Evolutionary conservation across 2,888 invertebrate species (phyloP).

Genomic region (Nephrotoma appendiculata): DNA sequence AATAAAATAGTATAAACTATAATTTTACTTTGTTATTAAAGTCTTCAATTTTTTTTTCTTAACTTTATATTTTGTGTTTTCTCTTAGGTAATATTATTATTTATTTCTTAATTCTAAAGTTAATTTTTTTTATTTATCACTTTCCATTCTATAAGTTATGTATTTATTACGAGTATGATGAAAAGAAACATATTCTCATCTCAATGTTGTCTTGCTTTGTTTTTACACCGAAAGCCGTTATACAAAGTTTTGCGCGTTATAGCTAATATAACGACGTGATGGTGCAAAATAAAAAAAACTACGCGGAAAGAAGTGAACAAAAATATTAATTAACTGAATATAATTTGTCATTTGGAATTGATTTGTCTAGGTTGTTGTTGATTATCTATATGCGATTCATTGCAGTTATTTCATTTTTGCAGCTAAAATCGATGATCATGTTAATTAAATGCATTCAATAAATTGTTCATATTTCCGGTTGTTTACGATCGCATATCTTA

Average conservation of each 20-base stretch:
- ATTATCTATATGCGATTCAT: not conserved
- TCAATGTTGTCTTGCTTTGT: not conserved
- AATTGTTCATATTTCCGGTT: not conserved
- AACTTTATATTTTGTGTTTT: not conserved
- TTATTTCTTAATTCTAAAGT: not conserved
- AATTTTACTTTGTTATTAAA: not conserved
- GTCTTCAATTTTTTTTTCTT: not conserved
- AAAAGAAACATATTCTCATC: not conserved
- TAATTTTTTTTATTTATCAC: not conserved
- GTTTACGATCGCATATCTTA: not conserved
- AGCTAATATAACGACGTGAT: not conserved
- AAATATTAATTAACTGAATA: not conserved
- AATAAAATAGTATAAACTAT: not conserved
- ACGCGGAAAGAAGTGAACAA: not conserved
- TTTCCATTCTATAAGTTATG: not conserved
- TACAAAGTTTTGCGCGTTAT: not conserved
- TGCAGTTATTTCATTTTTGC: not conserved
- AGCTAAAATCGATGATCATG: not conserved
- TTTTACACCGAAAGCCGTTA: not conserved
- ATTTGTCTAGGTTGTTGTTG: not conserved
- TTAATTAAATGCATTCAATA: not conserved
- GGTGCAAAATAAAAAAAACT: not conserved
- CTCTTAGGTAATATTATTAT: not conserved
- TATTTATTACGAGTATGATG: not conserved
- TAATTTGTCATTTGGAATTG: not conserved